Conservation (phyloP, 2,888 invertebrate species). For the Epinotia demarniana region DNA sequence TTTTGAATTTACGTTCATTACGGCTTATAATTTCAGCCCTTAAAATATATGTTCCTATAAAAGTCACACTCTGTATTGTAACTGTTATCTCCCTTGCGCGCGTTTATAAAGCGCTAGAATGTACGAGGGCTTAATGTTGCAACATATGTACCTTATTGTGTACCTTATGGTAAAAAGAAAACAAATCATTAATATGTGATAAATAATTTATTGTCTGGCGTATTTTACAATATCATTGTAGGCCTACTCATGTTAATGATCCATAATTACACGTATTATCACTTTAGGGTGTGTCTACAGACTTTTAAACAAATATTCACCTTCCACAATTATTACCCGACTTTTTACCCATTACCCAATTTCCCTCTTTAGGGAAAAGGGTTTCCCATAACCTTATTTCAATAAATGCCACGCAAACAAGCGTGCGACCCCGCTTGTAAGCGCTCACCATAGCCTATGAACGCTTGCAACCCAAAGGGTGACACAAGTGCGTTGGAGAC, state of each 20-base stretch:
- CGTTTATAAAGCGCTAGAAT: too few relatives aligned
- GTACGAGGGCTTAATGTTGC: too few relatives aligned
- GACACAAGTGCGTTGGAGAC: too few relatives aligned
- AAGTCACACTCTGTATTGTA: too few relatives aligned
- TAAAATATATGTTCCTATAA: too few relatives aligned
- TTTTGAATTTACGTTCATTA: too few relatives aligned
- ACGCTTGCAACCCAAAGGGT: too few relatives aligned
- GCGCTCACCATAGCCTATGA: too few relatives aligned
- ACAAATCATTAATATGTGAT: constrained; percentile 74
- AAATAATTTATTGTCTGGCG: constrained; percentile 86
- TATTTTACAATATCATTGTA: constrained; percentile 84
- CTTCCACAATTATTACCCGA: background rate
- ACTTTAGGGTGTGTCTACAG: constrained; percentile 55
- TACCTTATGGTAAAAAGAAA: constrained; percentile 50
- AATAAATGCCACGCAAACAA: too few relatives aligned
- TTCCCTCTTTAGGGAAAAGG: background rate
- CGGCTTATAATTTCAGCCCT: too few relatives aligned
- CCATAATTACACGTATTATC: constrained; percentile 63
- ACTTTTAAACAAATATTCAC: constrained; percentile 46
- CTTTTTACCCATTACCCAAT: background rate
- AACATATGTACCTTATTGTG: constrained; percentile 13
- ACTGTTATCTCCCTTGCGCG: too few relatives aligned
- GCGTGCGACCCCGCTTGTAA: too few relatives aligned
- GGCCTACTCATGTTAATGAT: constrained; percentile 71
- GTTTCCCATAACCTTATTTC: background rate